A percentile compares a stretch with the other conserved stretches of the same genome.
These are phyloP conservation scores for Ancistrus triradiatus DNA, from an alignment of 2,113 vertebrate species.

Conservation along the genomic window DNA sequence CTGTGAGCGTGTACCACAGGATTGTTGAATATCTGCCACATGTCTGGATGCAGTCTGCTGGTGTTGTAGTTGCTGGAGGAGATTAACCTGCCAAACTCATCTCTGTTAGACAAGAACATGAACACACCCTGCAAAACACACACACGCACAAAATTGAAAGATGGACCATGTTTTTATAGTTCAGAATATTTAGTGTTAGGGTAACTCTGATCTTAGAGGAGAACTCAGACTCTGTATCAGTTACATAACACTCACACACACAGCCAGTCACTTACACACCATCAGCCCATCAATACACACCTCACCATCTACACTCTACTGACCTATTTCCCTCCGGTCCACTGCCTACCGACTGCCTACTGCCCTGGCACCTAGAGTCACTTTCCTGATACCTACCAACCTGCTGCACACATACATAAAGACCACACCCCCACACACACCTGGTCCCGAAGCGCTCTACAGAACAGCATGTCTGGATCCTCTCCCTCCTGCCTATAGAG, in stretches of 20 bases:
- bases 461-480: slow-evolving; percentile 76
- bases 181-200: no score
- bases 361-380: no score
- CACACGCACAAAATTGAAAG: slow-evolving; percentile 11
- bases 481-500: slow-evolving; percentile 62
- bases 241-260: slow-evolving; percentile 74
- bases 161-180: neutral
- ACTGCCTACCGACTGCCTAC: no score
- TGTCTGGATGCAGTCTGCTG: slow-evolving; percentile 67
- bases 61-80: slow-evolving; percentile 66
- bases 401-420: no score
- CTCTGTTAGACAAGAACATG: slow-evolving; percentile 71
- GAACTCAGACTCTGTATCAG: slow-evolving; percentile 62
- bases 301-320: no score
- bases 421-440: slow-evolving; percentile 49
- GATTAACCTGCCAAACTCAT: slow-evolving; percentile 72
- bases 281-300: no score
- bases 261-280: no score
- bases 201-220: no score
- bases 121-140: slow-evolving; percentile 65
- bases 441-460: slow-evolving; percentile 66
- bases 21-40: slow-evolving; percentile 79
- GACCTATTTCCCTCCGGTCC: no score
- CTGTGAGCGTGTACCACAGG: slow-evolving; percentile 56
- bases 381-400: no score